Conservation (phyloP, 2,888 invertebrate species). For the Sesamia inferens region DNA sequence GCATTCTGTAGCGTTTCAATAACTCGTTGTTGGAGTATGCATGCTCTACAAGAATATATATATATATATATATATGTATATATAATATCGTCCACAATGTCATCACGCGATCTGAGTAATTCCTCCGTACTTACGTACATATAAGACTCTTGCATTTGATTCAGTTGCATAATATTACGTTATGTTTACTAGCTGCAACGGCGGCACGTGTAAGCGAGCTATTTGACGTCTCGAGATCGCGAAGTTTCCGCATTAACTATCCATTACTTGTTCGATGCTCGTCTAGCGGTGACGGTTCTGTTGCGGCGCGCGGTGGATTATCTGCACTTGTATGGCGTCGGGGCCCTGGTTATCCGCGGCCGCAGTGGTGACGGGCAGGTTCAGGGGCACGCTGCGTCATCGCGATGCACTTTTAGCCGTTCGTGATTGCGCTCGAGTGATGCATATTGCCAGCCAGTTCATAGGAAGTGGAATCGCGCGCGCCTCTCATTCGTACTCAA, state of each 20-base stretch:
- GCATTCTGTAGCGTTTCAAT: background rate
- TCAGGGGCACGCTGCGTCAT: slow-evolving; percentile 73
- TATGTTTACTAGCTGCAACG: slow-evolving; percentile 69
- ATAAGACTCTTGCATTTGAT: slow-evolving; percentile 62
- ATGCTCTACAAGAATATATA: slow-evolving; percentile 1
- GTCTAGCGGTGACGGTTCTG: slow-evolving; percentile 3
- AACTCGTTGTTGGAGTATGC: background rate
- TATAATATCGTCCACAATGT: slow-evolving; percentile 14
- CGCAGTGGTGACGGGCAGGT: slow-evolving; percentile 64
- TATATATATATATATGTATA: background rate
- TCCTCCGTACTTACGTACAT: slow-evolving; percentile 20
- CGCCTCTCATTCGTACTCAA: slow-evolving; percentile 44
- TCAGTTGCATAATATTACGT: slow-evolving; percentile 78
- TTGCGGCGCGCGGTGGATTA: slow-evolving; percentile 44
- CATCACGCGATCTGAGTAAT: slow-evolving; percentile 36
- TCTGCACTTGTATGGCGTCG: slow-evolving; percentile 1
- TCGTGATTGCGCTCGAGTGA: slow-evolving; percentile 60
- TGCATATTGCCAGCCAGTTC: slow-evolving; percentile 56
- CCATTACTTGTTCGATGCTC: slow-evolving; percentile 60
- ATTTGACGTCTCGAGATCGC: slow-evolving; percentile 37
- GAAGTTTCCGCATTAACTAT: slow-evolving; percentile 27
- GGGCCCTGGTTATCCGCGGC: slow-evolving; percentile 3
- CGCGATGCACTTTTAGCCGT: slow-evolving; percentile 70
- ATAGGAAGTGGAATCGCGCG: slow-evolving; percentile 63
- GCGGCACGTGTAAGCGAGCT: slow-evolving; percentile 77